These are phyloP conservation scores for Takifugu flavidus DNA, from an alignment of 2,113 vertebrate species.

Conservation along the genomic window DNA sequence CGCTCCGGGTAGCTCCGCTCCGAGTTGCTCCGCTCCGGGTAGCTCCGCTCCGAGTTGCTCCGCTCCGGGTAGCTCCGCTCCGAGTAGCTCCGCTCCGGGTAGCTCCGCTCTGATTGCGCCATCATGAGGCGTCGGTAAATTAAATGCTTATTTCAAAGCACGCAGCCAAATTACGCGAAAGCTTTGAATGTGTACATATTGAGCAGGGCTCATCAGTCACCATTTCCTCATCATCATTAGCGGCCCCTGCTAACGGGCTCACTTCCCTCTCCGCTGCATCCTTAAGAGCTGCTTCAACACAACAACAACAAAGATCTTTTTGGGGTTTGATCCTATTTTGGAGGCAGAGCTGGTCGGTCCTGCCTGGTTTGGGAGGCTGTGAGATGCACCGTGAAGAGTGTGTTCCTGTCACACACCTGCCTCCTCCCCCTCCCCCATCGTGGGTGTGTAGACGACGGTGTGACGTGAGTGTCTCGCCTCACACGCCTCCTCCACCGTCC, in stretches of 20 bases:
- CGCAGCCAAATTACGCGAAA: constrained; percentile 22
- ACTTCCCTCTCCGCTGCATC: too few species aligned
- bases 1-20: background rate
- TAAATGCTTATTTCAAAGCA: constrained; percentile 18
- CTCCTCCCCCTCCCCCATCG: too few species aligned
- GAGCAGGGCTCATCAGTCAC: background rate
- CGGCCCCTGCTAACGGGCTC: background rate
- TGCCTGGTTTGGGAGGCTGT: too few species aligned
- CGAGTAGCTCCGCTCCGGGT: background rate
- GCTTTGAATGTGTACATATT: background rate
- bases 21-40: background rate
- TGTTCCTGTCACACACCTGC: too few species aligned
- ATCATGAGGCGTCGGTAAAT: constrained; percentile 19
- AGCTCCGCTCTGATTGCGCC: constrained; percentile 6
- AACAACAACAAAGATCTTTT: too few species aligned
- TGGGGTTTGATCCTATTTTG: too few species aligned
- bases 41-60: background rate
- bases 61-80: background rate
- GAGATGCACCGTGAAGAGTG: too few species aligned
- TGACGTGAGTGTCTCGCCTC: too few species aligned
- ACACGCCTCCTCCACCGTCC: too few species aligned
- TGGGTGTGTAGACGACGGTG: too few species aligned
- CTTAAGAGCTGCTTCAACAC: too few species aligned
- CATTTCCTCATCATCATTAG: background rate
- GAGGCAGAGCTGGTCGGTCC: too few species aligned